phyloP scores from a whole-genome alignment of 64 coral and sea anemone species.

The Dendronephthya gigantea region DNA sequence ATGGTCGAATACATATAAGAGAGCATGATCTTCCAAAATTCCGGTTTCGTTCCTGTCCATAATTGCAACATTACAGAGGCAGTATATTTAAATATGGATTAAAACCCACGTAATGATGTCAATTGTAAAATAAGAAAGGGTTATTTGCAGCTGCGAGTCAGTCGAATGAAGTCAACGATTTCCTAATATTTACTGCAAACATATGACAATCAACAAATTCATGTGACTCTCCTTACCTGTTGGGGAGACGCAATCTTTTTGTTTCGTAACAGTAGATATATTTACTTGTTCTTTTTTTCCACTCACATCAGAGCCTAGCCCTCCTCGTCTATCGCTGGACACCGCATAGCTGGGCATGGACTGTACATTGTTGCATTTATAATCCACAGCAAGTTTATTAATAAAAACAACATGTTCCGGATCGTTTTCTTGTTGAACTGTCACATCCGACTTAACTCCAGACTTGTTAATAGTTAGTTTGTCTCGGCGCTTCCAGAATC shows the following conservation, averaged over 20 bases:
- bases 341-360: neutral
- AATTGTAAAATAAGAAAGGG: no score
- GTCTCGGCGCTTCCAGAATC: neutral
- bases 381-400: slow-evolving; percentile 19
- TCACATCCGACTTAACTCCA: neutral
- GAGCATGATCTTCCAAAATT: no score
- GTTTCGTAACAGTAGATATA: neutral
- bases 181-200: neutral
- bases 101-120: no score
- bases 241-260: neutral
- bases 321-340: neutral
- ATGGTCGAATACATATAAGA: no score
- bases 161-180: neutral
- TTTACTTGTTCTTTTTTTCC: neutral
- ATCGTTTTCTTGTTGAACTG: neutral
- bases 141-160: neutral
- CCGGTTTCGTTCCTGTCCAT: no score
- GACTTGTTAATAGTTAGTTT: neutral
- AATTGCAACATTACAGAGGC: no score
- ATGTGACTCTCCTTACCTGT: neutral
- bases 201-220: neutral
- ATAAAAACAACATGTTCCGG: neutral
- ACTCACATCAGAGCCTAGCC: neutral
- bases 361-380: neutral
- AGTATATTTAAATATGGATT: no score